Evolutionary conservation across 2,888 invertebrate species (phyloP).

Genomic region (Hydraecia micacea): DNA sequence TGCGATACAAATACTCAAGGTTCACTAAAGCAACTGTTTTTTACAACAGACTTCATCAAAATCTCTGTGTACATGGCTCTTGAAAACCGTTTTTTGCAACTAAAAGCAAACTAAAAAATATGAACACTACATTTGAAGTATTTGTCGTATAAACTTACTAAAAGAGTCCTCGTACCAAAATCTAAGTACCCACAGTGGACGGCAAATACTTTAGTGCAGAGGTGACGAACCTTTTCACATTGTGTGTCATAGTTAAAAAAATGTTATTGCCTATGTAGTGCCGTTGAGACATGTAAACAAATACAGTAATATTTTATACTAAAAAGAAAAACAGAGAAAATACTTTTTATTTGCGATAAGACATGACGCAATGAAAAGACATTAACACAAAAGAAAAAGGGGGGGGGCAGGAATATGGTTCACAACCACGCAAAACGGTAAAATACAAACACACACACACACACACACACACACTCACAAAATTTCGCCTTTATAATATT

Average conservation of each 20-base stretch:
- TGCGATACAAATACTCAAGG: neutral
- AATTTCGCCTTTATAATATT: too few species aligned
- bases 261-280: neutral
- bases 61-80: neutral
- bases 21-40: neutral
- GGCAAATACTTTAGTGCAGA: constrained; percentile 36
- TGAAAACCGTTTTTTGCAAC: neutral
- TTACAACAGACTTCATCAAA: neutral
- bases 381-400: neutral
- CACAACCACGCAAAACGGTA: too few species aligned
- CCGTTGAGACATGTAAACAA: neutral
- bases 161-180: constrained; percentile 22
- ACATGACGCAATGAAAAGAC: neutral
- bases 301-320: neutral
- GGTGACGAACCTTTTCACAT: neutral
- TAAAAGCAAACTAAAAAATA: constrained; percentile 16
- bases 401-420: neutral
- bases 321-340: neutral
- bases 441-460: too few species aligned
- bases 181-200: constrained; percentile 24
- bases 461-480: too few species aligned
- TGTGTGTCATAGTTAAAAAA: neutral
- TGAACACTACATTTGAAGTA: constrained; percentile 28
- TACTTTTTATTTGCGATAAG: neutral
- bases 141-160: constrained; percentile 28